These are phyloP conservation scores for Aporophyla nigra DNA, from an alignment of 2,888 invertebrate species.

Conservation along the genomic window DNA sequence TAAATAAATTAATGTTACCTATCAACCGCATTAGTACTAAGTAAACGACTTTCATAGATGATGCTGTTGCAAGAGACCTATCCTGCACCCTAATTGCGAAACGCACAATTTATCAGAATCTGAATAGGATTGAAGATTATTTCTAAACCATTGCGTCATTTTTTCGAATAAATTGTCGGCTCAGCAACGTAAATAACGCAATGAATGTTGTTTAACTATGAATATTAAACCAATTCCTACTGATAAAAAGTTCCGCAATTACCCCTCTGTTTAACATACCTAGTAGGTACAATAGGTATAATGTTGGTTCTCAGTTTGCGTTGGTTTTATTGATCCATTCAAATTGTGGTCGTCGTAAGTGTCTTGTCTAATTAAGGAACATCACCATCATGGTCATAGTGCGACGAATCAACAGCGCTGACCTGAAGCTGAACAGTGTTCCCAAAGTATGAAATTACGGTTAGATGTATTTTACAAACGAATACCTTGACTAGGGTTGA, in stretches of 20 bases:
- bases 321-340: constrained; percentile 10
- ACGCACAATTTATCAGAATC: too few relatives aligned
- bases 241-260: too few relatives aligned
- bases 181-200: too few relatives aligned
- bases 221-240: too few relatives aligned
- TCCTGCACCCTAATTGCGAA: too few relatives aligned
- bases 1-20: constrained; percentile 20
- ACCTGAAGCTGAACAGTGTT: not conserved
- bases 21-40: not conserved
- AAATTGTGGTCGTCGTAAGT: not conserved
- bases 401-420: not conserved
- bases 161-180: too few relatives aligned
- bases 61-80: not conserved
- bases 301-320: not conserved
- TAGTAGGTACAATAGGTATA: not conserved
- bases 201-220: too few relatives aligned
- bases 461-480: not conserved
- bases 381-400: not conserved
- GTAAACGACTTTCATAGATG: not conserved
- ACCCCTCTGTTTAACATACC: too few relatives aligned
- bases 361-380: not conserved
- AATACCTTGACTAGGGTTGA: not conserved
- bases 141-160: too few relatives aligned
- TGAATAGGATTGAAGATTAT: too few relatives aligned
- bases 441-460: not conserved